These are phyloP conservation scores for Astyanax mexicanus DNA, from an alignment of 2,797 vertebrate genomes.

Conservation along the genomic window DNA sequence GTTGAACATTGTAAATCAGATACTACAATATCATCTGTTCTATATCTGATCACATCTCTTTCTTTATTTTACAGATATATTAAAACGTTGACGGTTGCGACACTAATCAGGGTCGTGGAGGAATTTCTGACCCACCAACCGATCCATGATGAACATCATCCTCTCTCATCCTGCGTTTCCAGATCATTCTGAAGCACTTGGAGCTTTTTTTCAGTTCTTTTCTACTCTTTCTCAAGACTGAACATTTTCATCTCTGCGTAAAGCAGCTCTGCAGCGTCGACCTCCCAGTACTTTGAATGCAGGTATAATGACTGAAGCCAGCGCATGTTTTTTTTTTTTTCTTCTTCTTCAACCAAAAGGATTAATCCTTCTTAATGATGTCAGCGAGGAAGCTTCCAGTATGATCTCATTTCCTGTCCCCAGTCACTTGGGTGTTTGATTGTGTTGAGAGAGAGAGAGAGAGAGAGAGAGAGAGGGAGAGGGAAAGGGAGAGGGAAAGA, in stretches of 20 bases:
- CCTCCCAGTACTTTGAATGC: slow-evolving; percentile 27
- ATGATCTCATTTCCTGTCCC: slow-evolving; percentile 38
- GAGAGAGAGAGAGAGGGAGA: slow-evolving; percentile 1
- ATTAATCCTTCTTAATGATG: slow-evolving; percentile 39
- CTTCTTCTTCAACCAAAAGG: background rate
- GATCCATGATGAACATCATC: slow-evolving; percentile 29
- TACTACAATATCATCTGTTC: background rate
- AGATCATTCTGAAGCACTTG: slow-evolving; percentile 30
- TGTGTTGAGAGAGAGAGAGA: background rate
- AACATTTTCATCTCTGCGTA: slow-evolving; percentile 26
- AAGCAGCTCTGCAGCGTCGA: slow-evolving; percentile 27
- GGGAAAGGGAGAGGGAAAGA: background rate
- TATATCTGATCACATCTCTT: slow-evolving; percentile 23
- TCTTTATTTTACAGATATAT: slow-evolving; percentile 69
- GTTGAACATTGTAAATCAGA: no score
- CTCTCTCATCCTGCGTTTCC: slow-evolving; percentile 29
- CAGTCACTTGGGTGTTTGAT: slow-evolving; percentile 2
- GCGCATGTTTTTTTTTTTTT: background rate
- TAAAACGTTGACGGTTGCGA: slow-evolving; percentile 72
- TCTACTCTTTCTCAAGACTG: slow-evolving; percentile 40
- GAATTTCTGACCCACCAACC: slow-evolving; percentile 35
- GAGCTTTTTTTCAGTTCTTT: slow-evolving; percentile 47
- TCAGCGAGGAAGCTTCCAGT: slow-evolving; percentile 13
- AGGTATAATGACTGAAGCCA: slow-evolving; percentile 33
- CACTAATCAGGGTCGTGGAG: background rate